Base-by-base conservation (phyloP, 1,140 invertebrate genomes). In the Zaprionus davidi region DNA sequence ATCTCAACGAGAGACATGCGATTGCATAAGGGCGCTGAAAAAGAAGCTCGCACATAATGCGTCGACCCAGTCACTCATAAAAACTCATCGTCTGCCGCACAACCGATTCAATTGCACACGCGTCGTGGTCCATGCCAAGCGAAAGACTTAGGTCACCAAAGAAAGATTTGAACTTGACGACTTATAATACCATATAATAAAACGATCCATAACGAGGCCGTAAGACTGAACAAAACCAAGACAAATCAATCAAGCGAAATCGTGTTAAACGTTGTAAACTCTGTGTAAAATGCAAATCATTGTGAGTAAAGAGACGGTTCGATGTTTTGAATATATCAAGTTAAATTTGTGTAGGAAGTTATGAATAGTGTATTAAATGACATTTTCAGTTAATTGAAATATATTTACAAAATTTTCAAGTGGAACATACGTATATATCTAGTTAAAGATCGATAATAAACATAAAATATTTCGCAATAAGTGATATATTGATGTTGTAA, bases 11-110 rank as follows among this genome's bases (percentile, higher is more conserved):
- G 53, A 51, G 65, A 51, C 46, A 46, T 24, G 1, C 65, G 85
- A 90, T 90, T 90, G 85, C 85, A 90, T 90, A 90, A 90, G 85
- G 82, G 85, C 76, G 22, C 66, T 63, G 22, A 59, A 71, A 57
- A 51, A 63, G 34, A 71, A 65, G 22, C 76, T 46, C 55, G 26
- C 63, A 56, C 22, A 67, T 71, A 85, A 81, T 44, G 64, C 74
- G 64, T 66, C 71, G 31, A 46, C 41, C 9, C 46, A n/a, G 31
- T 59, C 75, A 15, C 53, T 51, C 60, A 90, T 90, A 88, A 88
- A 88, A 90, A 85, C 64, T 46, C 56, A 69, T 81, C 26, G 71
- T 53, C 59, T 4, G 34, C 1, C 67, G 55, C 51, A 79, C 72
- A 73, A 73, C 1, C 28, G 79, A 57, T 90, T 90, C 79, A 90